Percentiles rank a stretch among this genome's conserved stretches.
Conservation (phyloP, 2,113 vertebrate species). For the Pygoscelis antarcticus region DNA sequence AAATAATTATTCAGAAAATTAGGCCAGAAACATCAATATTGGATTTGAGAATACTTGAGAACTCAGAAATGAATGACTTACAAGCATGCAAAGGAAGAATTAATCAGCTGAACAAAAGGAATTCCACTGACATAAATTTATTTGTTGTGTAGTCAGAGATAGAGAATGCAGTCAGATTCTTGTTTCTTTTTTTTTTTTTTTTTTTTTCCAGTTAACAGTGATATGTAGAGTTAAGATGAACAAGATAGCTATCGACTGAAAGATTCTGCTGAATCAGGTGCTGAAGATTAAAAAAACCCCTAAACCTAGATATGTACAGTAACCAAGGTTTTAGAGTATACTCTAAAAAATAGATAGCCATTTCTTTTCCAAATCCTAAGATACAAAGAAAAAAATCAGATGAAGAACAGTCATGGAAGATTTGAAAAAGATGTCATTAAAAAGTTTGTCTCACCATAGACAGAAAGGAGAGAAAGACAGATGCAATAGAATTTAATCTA, state of each 20-base stretch:
- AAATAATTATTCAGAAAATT: background rate
- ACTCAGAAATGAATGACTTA: background rate
- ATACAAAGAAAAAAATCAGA: background rate
- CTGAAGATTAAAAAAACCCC: background rate
- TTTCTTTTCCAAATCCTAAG: background rate
- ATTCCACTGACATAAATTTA: background rate
- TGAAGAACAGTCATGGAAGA: background rate
- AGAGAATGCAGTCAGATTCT: background rate
- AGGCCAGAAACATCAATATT: background rate
- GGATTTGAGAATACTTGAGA: background rate
- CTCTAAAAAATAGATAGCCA: background rate
- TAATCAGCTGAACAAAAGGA: background rate
- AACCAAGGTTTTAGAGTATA: background rate
- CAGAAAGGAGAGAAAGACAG: background rate
- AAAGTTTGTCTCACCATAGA: background rate
- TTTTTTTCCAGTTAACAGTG: background rate
- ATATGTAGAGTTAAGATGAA: background rate
- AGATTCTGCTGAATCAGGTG: background rate
- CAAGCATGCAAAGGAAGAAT: background rate
- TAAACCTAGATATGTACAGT: background rate
- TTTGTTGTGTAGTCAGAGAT: background rate
- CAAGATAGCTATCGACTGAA: background rate
- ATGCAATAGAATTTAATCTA: background rate
- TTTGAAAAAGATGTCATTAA: background rate
- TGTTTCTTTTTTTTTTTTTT: background rate